phyloP scores from a whole-genome alignment of 92 coral and sea anemone species.

The Paramuricea clavata region DNA sequence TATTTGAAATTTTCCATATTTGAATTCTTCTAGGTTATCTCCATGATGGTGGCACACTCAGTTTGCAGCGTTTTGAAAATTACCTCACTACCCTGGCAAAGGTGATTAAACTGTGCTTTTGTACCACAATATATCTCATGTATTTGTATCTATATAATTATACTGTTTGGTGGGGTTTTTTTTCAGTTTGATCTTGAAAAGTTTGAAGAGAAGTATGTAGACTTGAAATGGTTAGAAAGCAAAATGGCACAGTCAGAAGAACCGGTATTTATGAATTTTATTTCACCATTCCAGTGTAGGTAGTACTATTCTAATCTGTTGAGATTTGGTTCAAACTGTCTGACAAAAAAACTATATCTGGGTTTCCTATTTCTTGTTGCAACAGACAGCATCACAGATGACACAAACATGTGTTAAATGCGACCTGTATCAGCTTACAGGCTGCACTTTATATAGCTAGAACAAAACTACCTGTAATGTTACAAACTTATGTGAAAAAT shows the following conservation, averaged over 20 bases:
- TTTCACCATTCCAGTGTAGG: not conserved
- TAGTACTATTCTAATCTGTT: not conserved
- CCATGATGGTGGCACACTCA: conserved; percentile 80
- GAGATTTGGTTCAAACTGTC: no score
- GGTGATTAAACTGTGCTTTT: conserved; percentile 54
- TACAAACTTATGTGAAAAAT: no score
- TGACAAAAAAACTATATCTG: no score
- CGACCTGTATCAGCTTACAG: no score
- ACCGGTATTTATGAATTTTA: not conserved
- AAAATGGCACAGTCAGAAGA: conserved; percentile 42
- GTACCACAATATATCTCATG: not conserved
- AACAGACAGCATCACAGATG: no score
- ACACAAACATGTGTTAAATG: no score
- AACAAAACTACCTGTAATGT: no score
- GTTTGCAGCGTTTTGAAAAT: conserved; percentile 82
- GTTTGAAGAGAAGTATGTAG: conserved; percentile 91
- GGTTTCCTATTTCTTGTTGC: no score
- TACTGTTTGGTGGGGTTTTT: no score
- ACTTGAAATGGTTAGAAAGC: conserved; percentile 96
- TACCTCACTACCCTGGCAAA: conserved; percentile 83
- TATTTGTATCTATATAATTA: not conserved
- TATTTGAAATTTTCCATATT: no score
- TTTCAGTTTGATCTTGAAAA: conserved; percentile 91
- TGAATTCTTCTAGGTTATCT: conserved; percentile 72
- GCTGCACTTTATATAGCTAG: no score